Base-by-base conservation (phyloP, 2,888 invertebrate genomes). In the Steinernema carpocapsae region DNA sequence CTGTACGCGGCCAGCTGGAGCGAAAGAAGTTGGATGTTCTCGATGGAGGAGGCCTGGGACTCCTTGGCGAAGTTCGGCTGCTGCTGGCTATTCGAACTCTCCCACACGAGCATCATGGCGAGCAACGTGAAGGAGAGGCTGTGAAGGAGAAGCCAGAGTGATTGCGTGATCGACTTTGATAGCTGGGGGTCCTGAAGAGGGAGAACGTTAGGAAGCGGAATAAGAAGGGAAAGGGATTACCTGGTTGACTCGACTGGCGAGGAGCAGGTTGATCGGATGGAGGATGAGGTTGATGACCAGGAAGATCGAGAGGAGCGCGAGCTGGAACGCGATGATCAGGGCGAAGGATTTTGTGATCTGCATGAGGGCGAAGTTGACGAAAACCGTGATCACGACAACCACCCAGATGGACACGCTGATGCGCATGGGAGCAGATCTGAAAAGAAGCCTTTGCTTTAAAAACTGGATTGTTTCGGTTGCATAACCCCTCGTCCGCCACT, bases 291-390 rank as follows among this genome's bases (percentile, higher is more conserved):
- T 84, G 72, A 84, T 77, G 12, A 83, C 75, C 6, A 84, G 77
- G 51, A 84, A 82, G 45, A 84, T 83, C 10, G 82, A 82, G 19
- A 84, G 76, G 22, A 84, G 77, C 19, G 84, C 83, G 7, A 84
- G 77, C 74, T 84, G 84, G 72, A 84, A 83, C 42, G 83, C 81
- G 26, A 83, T 76, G 17, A 82, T 77, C 32, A 83, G 76, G 3
- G 76, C 74, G 19, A 76, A 74, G 37, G 78, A 76, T 37, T 48
- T 51, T 14, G 77, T 77, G 43, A 77, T 37, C 10, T 77, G 77
- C 22, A 77, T 56, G 14, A 77, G 74, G 12, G 56, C 48, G 70
- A 78, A 77, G 72, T 77, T 74, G 24, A 72, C 73, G n/a, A 74
- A 32, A 6, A 77, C 46, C 1, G 75, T 74, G 17, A 73, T 43